Evolutionary conservation across 2,888 invertebrate genomes (phyloP), one percentile per base, ranked within the genome.

Genomic region (Lasioglossum vierecki): DNA sequence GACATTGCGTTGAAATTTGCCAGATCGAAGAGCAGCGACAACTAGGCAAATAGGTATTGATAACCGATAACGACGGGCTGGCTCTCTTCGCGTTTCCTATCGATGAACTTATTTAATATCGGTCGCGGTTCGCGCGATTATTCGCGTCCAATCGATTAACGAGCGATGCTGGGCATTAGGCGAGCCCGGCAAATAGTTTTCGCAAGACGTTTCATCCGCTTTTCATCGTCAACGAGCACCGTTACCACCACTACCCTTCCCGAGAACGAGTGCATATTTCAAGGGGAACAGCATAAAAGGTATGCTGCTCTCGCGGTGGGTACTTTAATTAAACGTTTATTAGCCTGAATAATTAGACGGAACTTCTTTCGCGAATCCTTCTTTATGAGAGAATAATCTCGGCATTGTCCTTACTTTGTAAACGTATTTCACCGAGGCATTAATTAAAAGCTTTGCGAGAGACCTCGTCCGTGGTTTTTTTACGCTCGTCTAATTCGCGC

Each of bases 301-400:
- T 22, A 74, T 44, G 46, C 15, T 44, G 46, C 15, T 15, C 41
- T 30, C 18, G 4, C 41, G 39, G 46, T 26, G 41, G 49, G 60
- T 11, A 22, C 3, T 44, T 82, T 84, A 75, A 84, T 84, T 30
- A 78, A 84, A 78, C 66, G 63, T 53, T 84, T 84, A 82, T 82
- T 84, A 82, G n/a, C 66, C 39, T 18, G 68, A 73, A 57, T 77
- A 77, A 81, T 80, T 73, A 77, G 53, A 68, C 39, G 30, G 46
- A 57, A 84, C 35, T 81, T 70, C 70, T 57, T 83, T 44, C 15
- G 35, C 66, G 53, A 35, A 76, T 80, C 60, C 44, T 63, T 70
- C 30, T 70, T 78, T 79, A 41, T 22, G 60, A 71, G 18, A 46
- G 30, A 30, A 49, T 30, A 63, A 49, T 57, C 46, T 41, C 57